Conservation (phyloP, 2,888 invertebrate species). For the Troilus luridus region DNA sequence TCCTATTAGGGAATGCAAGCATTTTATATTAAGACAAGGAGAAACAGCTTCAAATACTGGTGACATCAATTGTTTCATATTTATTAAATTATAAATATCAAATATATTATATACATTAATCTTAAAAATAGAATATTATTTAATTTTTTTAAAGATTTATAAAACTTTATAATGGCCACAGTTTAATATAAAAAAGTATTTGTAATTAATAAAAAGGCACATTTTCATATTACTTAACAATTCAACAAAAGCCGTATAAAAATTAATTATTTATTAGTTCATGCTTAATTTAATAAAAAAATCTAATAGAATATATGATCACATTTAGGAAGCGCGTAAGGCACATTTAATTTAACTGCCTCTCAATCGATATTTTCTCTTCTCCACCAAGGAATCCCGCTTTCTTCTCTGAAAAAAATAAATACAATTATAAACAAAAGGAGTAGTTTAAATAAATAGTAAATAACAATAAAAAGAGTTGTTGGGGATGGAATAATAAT, state of each 20-base stretch:
- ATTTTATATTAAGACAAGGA: not conserved
- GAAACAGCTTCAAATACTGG: not conserved
- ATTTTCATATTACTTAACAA: not conserved
- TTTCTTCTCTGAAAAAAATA: constrained; percentile 67
- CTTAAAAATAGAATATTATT: not conserved
- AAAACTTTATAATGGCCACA: not conserved
- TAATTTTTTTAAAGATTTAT: not conserved
- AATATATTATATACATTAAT: not conserved
- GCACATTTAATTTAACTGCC: not conserved
- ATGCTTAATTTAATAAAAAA: constrained; percentile 5
- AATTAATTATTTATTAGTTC: constrained; percentile 1
- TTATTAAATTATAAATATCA: not conserved
- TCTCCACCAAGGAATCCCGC: constrained; percentile 71
- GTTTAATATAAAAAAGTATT: not conserved
- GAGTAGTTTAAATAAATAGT: too few species aligned
- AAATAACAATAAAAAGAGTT: too few species aligned
- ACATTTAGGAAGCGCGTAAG: not conserved
- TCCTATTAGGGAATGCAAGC: not conserved
- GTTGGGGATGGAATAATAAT: too few species aligned
- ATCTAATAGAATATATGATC: not conserved
- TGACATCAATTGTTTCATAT: not conserved
- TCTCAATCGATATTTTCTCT: constrained; percentile 66
- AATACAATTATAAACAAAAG: not conserved
- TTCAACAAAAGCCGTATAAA: not conserved
- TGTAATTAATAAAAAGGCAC: not conserved